Base-by-base conservation (phyloP, 2,113 vertebrate genomes). In the Hiodon alosoides region DNA sequence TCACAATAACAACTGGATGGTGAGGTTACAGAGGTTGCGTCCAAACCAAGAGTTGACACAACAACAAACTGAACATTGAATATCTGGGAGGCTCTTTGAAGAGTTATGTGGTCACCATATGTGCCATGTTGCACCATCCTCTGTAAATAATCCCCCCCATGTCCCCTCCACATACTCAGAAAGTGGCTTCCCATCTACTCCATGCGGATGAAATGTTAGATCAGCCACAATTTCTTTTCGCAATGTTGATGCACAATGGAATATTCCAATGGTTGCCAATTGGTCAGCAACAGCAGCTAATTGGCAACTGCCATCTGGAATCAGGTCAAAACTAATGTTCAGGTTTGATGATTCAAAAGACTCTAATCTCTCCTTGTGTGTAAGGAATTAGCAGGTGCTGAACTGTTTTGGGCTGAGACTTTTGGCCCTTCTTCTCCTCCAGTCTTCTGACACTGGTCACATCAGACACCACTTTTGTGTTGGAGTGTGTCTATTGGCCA, bases 231-330 rank as follows among this genome's bases (percentile, higher is more conserved):
- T 62, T 62, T 62, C 60, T 62, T 62, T 14, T 62, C 60, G 16
- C 60, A 62, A 3, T 62, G 60, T 62, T 62, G 60, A 62, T 62
- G 13, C 60, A 62, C 8, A 62, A 3, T 1, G 60, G 60, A 11
- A 67, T 67, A 67, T 68, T 68, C 47, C 67, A 68, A 68, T 16
- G 67, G 67, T 68, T 1, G 67, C 67, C 9, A 68, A 68, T 68
- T 68, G 47, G 67, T 68, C 67, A 51, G 67, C 67, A 10, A 68
- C 31, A 31, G 31, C 31, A 31, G 31, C 31, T 5, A 68, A 68
- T 31, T 68, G 67, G 67, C 47, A 68, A 68, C 67, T 51, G 67
- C 67, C 67, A 68, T 52, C 67, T 68, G 67, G 67, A 31, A 68
- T 31, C 9, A 2, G 67, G 67, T 68, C 47, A 51, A 68, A 68